These are phyloP conservation scores for Andrena minutula DNA, from an alignment of 2,888 invertebrate species.

Conservation along the genomic window DNA sequence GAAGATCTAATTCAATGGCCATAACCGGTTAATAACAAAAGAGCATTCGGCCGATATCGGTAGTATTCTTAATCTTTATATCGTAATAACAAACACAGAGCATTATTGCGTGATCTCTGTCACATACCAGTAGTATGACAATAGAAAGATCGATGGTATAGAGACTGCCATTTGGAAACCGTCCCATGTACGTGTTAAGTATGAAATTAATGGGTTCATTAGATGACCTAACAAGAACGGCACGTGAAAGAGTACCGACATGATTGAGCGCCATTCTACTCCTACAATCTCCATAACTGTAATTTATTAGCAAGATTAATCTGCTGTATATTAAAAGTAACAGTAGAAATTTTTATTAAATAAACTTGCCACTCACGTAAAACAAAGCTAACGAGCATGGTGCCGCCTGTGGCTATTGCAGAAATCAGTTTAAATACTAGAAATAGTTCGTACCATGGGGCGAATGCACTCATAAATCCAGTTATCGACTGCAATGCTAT, in stretches of 20 bases:
- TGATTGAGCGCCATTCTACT: constrained; percentile 84
- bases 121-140: constrained; percentile 86
- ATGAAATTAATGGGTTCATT: constrained; percentile 87
- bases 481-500: constrained; percentile 86
- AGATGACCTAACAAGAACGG: constrained; percentile 87
- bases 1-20: background rate
- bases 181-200: constrained; percentile 87
- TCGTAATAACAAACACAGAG: background rate
- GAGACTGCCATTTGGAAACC: constrained; percentile 85
- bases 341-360: background rate
- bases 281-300: constrained; percentile 88
- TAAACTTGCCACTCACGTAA: constrained; percentile 84
- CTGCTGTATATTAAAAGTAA: background rate
- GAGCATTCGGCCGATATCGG: too few relatives aligned
- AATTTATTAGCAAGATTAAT: constrained; percentile 23
- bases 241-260: constrained; percentile 86
- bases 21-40: background rate
- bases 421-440: constrained; percentile 87
- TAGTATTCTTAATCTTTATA: too few relatives aligned
- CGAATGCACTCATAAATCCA: constrained; percentile 87
- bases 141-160: constrained; percentile 84
- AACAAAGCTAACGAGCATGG: constrained; percentile 89
- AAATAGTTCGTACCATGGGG: constrained; percentile 88
- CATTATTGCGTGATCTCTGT: constrained; percentile 3
- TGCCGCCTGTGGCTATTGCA: constrained; percentile 88